phyloP scores from a whole-genome alignment of 1,140 invertebrate genomes.

The Diorhabda elongata region DNA sequence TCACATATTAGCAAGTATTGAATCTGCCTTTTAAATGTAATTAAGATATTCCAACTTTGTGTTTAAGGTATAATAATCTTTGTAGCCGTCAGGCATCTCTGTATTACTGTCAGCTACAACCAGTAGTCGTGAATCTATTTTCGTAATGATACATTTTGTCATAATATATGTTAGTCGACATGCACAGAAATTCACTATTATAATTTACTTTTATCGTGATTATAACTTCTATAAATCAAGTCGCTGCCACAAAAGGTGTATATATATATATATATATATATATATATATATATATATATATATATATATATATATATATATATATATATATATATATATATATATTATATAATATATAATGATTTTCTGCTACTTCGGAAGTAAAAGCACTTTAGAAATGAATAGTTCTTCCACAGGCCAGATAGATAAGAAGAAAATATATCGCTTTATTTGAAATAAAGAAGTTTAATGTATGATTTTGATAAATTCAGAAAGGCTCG shows the following conservation, averaged over 20 bases:
- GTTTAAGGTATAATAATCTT: not conserved
- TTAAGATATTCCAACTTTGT: not conserved
- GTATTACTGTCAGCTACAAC: not conserved
- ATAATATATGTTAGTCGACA: constrained; percentile 21
- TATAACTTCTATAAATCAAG: constrained; percentile 19
- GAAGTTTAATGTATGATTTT: too few relatives aligned
- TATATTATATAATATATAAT: constrained; percentile 1
- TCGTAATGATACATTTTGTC: constrained; percentile 27
- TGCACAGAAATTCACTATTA: constrained; percentile 21
- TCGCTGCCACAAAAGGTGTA: constrained; percentile 15
- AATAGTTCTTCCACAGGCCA: constrained; percentile 9
- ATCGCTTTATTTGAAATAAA: not conserved
- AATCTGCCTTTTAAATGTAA: too few relatives aligned
- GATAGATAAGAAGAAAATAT: not conserved
- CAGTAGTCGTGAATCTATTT: constrained; percentile 20
- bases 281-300: too few relatives aligned
- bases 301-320: too few relatives aligned
- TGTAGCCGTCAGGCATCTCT: not conserved
- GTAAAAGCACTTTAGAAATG: constrained; percentile 7
- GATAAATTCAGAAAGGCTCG: too few relatives aligned
- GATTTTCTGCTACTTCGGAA: constrained; percentile 16
- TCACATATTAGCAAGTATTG: too few relatives aligned
- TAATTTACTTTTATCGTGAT: constrained; percentile 26
- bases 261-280: too few relatives aligned
- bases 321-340: too few relatives aligned